phyloP scores from a whole-genome alignment of 2,113 vertebrate genomes.

The Indicator indicator region DNA sequence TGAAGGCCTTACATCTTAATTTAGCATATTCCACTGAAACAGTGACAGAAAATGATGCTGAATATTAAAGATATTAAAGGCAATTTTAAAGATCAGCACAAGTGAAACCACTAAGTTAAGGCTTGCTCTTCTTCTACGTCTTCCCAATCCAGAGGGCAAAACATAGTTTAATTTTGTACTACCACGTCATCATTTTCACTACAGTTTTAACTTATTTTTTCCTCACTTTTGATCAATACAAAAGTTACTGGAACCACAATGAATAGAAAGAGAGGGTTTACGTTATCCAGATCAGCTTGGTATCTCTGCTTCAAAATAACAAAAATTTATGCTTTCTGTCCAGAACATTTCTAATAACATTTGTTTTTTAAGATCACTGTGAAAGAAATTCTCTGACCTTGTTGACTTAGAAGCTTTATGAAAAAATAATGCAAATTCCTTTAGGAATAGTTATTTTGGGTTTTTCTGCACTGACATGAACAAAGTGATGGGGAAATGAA shows the following conservation, averaged over 20 bases:
- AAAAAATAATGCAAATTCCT: neutral
- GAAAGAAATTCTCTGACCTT: neutral
- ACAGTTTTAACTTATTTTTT: neutral
- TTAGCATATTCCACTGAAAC: neutral
- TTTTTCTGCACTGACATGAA: neutral
- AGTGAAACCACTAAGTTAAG: neutral
- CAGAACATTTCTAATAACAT: neutral
- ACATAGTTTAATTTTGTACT: neutral
- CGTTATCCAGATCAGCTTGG: neutral
- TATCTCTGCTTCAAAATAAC: neutral
- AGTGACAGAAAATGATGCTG: neutral
- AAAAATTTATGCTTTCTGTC: neutral
- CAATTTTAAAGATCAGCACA: neutral
- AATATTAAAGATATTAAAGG: neutral
- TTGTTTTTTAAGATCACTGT: neutral
- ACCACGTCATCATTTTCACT: neutral
- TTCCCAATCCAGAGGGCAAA: neutral
- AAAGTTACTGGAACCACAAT: neutral
- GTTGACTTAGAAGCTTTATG: neutral
- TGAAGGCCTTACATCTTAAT: neutral
- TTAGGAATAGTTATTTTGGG: neutral
- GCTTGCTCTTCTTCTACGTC: neutral
- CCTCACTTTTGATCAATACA: neutral
- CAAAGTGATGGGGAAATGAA: neutral
- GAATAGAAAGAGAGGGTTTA: neutral